phyloP scores from a whole-genome alignment of 2,888 invertebrate genomes.

The Leptarthrus brevirostris region DNA sequence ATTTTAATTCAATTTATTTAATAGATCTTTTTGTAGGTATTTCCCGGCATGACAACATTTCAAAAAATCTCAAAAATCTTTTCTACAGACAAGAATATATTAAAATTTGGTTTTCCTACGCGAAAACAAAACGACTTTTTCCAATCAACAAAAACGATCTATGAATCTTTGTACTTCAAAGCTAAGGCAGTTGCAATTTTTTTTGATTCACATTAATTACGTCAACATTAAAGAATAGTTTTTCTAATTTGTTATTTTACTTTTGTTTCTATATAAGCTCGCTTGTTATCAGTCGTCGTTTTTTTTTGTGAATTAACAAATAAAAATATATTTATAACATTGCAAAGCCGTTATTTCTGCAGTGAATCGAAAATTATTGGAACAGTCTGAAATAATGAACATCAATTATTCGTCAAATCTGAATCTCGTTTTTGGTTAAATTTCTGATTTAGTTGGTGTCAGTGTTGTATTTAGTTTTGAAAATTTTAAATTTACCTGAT shows the following conservation, averaged over 20 bases:
- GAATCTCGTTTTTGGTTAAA: not conserved
- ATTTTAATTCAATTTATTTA: too few species aligned
- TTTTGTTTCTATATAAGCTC: conserved; percentile 51
- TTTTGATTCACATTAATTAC: not conserved
- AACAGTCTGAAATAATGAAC: conserved; percentile 3
- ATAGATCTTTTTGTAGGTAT: too few species aligned
- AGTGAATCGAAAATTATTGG: conserved; percentile 40
- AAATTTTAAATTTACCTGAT: too few species aligned
- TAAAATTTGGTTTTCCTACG: not conserved
- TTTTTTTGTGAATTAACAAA: conserved; percentile 36
- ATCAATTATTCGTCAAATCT: not conserved
- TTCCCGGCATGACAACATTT: too few species aligned
- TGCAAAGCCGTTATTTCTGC: conserved; percentile 33
- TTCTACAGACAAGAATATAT: not conserved
- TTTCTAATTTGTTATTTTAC: conserved; percentile 29
- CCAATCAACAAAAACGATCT: conserved; percentile 49
- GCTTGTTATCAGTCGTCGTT: conserved; percentile 58
- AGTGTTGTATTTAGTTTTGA: conserved; percentile 9
- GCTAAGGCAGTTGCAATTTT: conserved; percentile 53
- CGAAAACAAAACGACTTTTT: not conserved
- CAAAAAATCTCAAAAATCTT: not conserved
- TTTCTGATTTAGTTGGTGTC: conserved; percentile 9
- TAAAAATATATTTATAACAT: not conserved
- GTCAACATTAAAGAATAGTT: conserved; percentile 36
- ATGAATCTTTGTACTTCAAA: conserved; percentile 55